A percentile compares a stretch with the other conserved stretches of the same genome.
These are phyloP conservation scores for Lineus longissimus DNA, from an alignment of 1,140 invertebrate genomes.

Conservation along the genomic window DNA sequence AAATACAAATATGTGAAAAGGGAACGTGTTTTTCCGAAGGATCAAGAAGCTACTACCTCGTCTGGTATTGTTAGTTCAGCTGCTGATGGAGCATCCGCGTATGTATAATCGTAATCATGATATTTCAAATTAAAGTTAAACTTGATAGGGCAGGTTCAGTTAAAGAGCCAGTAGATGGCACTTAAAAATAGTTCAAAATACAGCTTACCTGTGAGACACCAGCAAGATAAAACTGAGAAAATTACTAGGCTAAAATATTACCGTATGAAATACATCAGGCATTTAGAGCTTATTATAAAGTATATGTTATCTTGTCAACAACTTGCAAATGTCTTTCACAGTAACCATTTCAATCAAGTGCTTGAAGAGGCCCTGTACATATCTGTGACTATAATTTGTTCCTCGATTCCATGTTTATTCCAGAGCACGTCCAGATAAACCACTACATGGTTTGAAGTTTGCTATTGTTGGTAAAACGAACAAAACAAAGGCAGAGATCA, in stretches of 20 bases:
- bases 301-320: too few species aligned
- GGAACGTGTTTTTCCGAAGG: conserved; percentile 61
- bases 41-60: conserved; percentile 23
- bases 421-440: conserved; percentile 30
- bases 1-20: conserved; percentile 66
- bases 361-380: too few species aligned
- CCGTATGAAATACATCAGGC: too few species aligned
- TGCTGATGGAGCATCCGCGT: not conserved
- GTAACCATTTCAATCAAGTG: too few species aligned
- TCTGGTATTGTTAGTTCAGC: conserved; percentile 37
- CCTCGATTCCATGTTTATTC: not conserved
- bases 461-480: conserved; percentile 65
- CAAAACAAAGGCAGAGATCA: conserved; percentile 62
- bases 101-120: not conserved
- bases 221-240: too few species aligned
- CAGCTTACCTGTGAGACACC: too few species aligned
- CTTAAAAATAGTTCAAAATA: too few species aligned
- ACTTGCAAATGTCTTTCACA: too few species aligned
- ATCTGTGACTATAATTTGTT: too few species aligned
- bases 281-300: too few species aligned
- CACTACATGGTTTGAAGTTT: conserved; percentile 77
- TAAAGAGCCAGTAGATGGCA: too few species aligned
- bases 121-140: not conserved
- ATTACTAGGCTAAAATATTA: too few species aligned
- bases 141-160: not conserved